A percentile compares a stretch with the other conserved stretches of the same genome.
phyloP scores from a whole-genome alignment of 2,113 vertebrate genomes.

The Microtus pennsylvanicus region DNA sequence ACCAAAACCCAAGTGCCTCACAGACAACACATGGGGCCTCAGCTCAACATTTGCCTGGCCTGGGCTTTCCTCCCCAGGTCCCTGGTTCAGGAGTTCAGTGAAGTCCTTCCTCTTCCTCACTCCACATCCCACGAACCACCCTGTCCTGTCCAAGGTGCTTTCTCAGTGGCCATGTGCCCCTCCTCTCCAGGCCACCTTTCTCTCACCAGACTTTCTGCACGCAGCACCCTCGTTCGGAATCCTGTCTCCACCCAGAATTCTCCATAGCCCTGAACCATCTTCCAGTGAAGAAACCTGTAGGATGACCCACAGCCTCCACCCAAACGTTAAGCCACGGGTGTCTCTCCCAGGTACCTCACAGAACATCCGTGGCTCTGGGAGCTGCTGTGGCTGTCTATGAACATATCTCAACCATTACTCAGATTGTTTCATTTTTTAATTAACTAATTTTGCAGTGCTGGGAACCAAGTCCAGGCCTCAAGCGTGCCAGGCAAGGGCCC shows the following conservation, averaged over 20 bases:
- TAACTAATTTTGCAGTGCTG: neutral
- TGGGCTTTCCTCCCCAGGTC: neutral
- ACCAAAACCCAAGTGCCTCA: neutral
- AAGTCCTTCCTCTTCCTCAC: neutral
- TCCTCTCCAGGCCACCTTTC: neutral
- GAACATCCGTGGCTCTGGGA: neutral
- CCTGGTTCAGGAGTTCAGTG: neutral
- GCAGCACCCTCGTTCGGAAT: neutral
- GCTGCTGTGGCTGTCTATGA: neutral
- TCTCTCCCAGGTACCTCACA: neutral
- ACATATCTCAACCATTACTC: constrained; percentile 14
- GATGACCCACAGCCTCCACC: neutral
- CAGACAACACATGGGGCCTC: neutral
- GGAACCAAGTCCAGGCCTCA: neutral
- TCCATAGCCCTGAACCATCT: neutral
- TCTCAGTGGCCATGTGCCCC: neutral
- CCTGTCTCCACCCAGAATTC: constrained; percentile 3
- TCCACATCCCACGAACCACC: neutral
- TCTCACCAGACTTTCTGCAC: neutral
- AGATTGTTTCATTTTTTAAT: neutral
- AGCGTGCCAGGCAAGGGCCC: no score
- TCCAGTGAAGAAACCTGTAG: constrained; percentile 17
- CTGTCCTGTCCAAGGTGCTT: neutral
- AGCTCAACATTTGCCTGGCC: neutral
- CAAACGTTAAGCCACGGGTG: neutral